Percentiles rank a stretch among this genome's conserved stretches.
phyloP scores from a whole-genome alignment of 2,113 vertebrate genomes.

The Chloroceryle aenea region DNA sequence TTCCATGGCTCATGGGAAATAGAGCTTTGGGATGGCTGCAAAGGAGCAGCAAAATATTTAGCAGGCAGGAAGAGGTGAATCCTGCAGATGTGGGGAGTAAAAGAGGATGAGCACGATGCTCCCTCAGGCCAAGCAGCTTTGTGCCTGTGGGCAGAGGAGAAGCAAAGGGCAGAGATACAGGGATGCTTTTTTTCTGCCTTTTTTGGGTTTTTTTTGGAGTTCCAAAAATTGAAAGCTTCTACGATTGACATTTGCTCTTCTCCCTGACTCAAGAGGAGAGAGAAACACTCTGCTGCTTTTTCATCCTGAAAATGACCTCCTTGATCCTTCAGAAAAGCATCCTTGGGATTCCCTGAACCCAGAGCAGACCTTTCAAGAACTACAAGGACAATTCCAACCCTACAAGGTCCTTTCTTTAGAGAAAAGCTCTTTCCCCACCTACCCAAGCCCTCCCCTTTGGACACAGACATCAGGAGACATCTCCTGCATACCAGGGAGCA shows the following conservation, averaged over 20 bases:
- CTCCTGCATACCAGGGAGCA: constrained; percentile 45
- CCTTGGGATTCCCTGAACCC: neutral
- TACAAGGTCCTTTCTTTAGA: constrained; percentile 14
- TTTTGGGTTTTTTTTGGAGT: neutral
- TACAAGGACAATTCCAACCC: neutral
- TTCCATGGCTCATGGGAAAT: too few relatives aligned
- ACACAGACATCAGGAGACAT: constrained; percentile 50
- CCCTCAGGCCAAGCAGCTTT: neutral
- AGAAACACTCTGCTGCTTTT: neutral
- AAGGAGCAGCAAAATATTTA: neutral
- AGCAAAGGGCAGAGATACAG: neutral
- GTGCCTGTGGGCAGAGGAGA: neutral
- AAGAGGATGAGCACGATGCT: rapidly evolving
- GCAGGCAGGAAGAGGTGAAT: neutral
- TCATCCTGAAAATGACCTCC: too few relatives aligned
- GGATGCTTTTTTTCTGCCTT: too few relatives aligned
- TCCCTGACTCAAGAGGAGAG: neutral
- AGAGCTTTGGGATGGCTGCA: neutral
- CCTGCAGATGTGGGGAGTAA: neutral
- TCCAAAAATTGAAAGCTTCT: neutral
- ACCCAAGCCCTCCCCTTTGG: constrained; percentile 29
- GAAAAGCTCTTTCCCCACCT: constrained; percentile 55
- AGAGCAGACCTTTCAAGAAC: constrained; percentile 14
- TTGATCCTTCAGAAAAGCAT: constrained; percentile 4
- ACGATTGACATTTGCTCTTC: neutral